Percentiles rank a stretch among this genome's conserved stretches.
phyloP scores from a whole-genome alignment of 2,113 vertebrate species.

The Merops nubicus region DNA sequence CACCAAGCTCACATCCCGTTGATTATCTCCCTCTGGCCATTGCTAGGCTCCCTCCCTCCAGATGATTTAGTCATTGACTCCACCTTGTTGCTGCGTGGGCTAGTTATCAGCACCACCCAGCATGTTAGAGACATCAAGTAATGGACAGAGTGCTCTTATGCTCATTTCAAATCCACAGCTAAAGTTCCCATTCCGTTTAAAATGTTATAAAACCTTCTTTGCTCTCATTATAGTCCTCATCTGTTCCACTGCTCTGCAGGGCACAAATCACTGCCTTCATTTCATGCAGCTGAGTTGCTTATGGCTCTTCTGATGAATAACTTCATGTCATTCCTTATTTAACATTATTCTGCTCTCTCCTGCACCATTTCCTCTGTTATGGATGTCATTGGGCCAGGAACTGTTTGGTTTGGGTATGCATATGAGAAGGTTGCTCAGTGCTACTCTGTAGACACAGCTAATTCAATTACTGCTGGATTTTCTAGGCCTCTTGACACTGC shows the following conservation, averaged over 20 bases:
- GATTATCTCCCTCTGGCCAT: neutral
- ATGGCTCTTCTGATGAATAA: neutral
- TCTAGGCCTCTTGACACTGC: neutral
- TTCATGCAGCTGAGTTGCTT: neutral
- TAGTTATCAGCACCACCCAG: neutral
- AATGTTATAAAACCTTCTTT: neutral
- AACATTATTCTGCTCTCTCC: neutral
- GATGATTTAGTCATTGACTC: neutral
- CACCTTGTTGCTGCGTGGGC: neutral
- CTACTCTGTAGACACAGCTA: neutral
- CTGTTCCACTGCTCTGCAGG: neutral
- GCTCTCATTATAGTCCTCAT: neutral
- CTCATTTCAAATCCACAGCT: neutral
- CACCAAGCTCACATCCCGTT: neutral
- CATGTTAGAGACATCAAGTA: neutral
- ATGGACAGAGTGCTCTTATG: neutral
- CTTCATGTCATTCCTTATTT: neutral
- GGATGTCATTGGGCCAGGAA: neutral
- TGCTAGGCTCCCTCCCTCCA: neutral
- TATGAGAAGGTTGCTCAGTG: neutral
- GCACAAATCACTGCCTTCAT: neutral
- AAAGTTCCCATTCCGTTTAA: neutral
- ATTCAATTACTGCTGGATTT: constrained; percentile 32
- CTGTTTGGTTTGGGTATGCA: neutral
- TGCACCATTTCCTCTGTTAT: neutral